These are phyloP conservation scores for Doris montereyensis DNA, from an alignment of 2,888 invertebrate genomes.

Conservation along the genomic window DNA sequence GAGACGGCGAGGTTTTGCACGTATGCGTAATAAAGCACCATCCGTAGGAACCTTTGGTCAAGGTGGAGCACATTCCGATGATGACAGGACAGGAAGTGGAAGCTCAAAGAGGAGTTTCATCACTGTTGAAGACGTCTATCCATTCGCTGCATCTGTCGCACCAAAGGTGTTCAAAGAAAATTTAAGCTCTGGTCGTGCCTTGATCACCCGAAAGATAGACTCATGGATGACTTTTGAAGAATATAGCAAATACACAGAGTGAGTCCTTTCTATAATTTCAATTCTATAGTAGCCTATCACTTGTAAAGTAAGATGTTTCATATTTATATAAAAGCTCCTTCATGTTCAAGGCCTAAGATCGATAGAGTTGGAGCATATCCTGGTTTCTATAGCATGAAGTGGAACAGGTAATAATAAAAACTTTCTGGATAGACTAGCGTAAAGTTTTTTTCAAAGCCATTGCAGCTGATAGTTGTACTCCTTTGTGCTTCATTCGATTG, in stretches of 20 bases:
- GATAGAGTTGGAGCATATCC: no score
- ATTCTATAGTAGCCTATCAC: no score
- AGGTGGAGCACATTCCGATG: not conserved
- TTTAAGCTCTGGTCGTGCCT: constrained; percentile 67
- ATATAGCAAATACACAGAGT: constrained; percentile 66
- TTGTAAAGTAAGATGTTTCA: no score
- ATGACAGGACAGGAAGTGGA: not conserved
- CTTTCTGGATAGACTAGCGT: no score
- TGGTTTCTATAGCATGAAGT: no score
- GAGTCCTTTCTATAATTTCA: constrained; percentile 34
- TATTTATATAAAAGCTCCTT: no score
- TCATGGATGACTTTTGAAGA: constrained; percentile 72
- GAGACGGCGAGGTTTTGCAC: not conserved
- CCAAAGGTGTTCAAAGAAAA: constrained; percentile 56
- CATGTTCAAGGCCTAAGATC: no score
- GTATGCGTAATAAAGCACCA: not conserved
- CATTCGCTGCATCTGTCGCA: constrained; percentile 48
- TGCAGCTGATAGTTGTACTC: no score
- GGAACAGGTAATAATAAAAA: no score
- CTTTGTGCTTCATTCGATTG: no score
- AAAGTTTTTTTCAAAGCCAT: no score
- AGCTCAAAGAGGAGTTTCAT: constrained; percentile 4
- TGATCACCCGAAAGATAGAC: constrained; percentile 61
- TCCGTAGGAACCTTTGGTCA: not conserved
- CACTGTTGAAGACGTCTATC: constrained; percentile 50